These are phyloP conservation scores for Drosophila lini DNA, from an alignment of 1,140 invertebrate species.

Conservation along the genomic window DNA sequence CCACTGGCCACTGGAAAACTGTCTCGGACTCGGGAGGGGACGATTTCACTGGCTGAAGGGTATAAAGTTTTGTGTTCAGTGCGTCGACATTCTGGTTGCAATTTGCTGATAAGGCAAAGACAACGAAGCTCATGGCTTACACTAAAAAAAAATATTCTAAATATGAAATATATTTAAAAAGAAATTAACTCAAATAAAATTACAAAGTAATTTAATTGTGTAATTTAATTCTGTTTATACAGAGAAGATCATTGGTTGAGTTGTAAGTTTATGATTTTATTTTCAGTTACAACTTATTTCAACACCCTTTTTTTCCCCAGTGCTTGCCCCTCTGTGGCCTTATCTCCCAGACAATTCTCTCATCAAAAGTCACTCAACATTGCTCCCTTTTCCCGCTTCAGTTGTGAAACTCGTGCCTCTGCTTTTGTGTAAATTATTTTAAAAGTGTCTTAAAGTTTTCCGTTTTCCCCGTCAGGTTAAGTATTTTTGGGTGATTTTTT, in stretches of 20 bases:
- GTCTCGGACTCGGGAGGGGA: slow-evolving; percentile 1
- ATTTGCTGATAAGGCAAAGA: slow-evolving; percentile 66
- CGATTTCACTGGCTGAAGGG: slow-evolving; percentile 59
- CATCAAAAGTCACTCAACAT: slow-evolving; percentile 72
- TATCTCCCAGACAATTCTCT: slow-evolving; percentile 39
- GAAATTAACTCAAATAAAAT: background rate
- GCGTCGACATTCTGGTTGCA: slow-evolving; percentile 68
- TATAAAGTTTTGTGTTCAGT: slow-evolving; percentile 57
- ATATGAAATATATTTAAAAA: background rate
- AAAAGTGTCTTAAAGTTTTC: slow-evolving; percentile 71
- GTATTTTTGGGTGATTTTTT: slow-evolving; percentile 23
- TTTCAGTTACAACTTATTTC: too few relatives aligned
- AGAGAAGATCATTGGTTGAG: background rate
- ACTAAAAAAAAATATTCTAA: background rate
- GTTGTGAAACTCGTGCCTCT: slow-evolving; percentile 1
- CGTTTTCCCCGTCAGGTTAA: slow-evolving; percentile 24
- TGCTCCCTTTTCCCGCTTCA: slow-evolving; percentile 1
- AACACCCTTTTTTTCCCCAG: background rate
- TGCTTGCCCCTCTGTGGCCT: background rate
- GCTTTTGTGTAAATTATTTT: slow-evolving; percentile 64
- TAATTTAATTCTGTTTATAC: background rate
- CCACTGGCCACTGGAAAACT: background rate
- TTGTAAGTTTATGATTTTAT: background rate
- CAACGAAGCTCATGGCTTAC: slow-evolving; percentile 19
- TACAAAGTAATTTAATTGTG: background rate